phyloP scores from a whole-genome alignment of 2,113 vertebrate genomes.

The Marmota flaviventris region DNA sequence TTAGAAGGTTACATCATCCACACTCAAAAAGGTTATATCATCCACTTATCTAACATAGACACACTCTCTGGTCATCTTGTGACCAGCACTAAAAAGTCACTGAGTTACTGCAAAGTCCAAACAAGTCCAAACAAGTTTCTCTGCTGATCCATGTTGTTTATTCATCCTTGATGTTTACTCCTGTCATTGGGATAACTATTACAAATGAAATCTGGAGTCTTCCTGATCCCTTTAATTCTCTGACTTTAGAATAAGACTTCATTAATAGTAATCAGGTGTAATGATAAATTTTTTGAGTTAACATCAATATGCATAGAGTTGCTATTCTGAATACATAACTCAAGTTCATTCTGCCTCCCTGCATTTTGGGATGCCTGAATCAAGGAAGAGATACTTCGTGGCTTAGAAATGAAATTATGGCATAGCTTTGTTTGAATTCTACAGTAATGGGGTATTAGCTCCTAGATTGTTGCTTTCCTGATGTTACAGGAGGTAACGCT shows the following conservation, averaged over 20 bases:
- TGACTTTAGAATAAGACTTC: conserved; percentile 52
- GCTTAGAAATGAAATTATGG: conserved; percentile 75
- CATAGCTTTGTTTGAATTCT: conserved; percentile 65
- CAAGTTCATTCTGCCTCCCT: background rate
- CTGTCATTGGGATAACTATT: conserved; percentile 59
- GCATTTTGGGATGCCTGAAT: background rate
- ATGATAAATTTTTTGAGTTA: conserved; percentile 54
- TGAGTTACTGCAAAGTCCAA: too few species aligned
- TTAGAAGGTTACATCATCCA: too few species aligned
- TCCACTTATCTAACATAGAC: too few species aligned
- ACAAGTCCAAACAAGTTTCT: too few species aligned
- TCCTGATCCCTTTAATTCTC: conserved; percentile 61
- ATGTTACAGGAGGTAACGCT: conserved; percentile 59
- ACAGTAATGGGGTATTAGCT: conserved; percentile 75
- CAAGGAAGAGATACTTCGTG: conserved; percentile 5
- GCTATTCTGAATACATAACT: conserved; percentile 38
- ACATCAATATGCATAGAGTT: background rate
- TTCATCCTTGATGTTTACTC: too few species aligned
- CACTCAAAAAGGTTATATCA: too few species aligned
- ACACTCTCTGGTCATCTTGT: too few species aligned
- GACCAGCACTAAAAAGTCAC: too few species aligned
- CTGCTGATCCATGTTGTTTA: too few species aligned
- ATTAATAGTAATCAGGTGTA: conserved; percentile 66
- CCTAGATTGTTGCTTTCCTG: conserved; percentile 73
- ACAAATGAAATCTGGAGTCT: background rate